Percentiles rank a stretch among this genome's conserved stretches.
These are phyloP conservation scores for Uromys caudimaculatus DNA, from an alignment of 2,797 vertebrate species.

Conservation along the genomic window DNA sequence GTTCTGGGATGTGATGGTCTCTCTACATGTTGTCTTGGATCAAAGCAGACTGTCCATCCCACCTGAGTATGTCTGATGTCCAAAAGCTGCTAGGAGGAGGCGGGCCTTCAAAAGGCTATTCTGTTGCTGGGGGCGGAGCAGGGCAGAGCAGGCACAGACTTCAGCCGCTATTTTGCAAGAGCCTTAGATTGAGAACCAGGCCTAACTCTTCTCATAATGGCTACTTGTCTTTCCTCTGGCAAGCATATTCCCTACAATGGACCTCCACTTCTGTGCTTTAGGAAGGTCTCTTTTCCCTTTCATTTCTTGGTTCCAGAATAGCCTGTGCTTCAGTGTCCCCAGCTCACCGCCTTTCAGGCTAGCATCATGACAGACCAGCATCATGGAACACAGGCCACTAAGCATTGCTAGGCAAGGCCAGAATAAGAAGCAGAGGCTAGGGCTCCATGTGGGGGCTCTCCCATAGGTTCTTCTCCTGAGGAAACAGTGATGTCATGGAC, in stretches of 20 bases:
- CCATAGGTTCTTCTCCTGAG: neutral
- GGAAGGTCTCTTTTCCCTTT: neutral
- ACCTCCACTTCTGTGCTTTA: neutral
- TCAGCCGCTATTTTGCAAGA: neutral
- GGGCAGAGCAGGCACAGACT: neutral
- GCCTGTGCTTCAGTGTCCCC: neutral
- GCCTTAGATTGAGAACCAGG: neutral
- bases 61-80: neutral
- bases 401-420: conserved; percentile 6
- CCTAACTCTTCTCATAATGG: neutral
- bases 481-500: neutral
- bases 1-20: neutral
- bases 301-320: neutral
- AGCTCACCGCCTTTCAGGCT: fast-evolving
- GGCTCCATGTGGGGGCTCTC: neutral
- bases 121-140: neutral
- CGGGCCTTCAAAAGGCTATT: neutral
- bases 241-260: neutral
- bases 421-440: neutral
- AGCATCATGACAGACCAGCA: neutral
- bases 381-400: neutral
- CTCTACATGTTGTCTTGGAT: neutral
- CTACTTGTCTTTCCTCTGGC: neutral
- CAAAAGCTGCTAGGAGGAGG: neutral
- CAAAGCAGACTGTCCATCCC: neutral